Conservation (phyloP, 2,797 vertebrate species). For the Smutsia gigantea region DNA sequence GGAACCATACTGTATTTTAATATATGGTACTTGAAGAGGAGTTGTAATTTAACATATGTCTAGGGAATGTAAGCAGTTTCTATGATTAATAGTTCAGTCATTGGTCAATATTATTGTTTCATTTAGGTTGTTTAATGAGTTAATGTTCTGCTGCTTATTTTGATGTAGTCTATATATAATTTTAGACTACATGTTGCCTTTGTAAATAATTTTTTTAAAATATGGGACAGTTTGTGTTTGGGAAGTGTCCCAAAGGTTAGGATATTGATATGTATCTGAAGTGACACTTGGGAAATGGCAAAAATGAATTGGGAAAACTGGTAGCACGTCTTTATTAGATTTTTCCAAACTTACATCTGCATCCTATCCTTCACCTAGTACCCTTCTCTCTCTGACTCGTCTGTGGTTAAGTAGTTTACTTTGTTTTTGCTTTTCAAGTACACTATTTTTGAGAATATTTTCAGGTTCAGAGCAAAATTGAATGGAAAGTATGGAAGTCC, state of each 20-base stretch:
- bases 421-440: background rate
- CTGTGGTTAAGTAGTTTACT: background rate
- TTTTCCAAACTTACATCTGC: background rate
- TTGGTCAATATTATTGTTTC: background rate
- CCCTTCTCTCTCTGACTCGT: too few relatives aligned
- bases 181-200: background rate
- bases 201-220: background rate
- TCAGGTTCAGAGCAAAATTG: background rate
- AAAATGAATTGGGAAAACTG: background rate
- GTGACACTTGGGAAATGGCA: background rate
- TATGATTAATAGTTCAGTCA: conserved; percentile 64
- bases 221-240: background rate
- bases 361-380: background rate
- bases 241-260: background rate
- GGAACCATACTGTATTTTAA: background rate
- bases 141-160: background rate
- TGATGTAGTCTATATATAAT: background rate
- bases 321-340: background rate
- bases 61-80: background rate
- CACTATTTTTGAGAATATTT: background rate
- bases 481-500: background rate
- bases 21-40: background rate
- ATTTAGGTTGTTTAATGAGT: background rate
- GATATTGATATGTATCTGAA: background rate
- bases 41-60: background rate